Evolutionary conservation across 1,140 invertebrate genomes (phyloP).

Genomic region (Hermatobates lingyangjiaoensis): DNA sequence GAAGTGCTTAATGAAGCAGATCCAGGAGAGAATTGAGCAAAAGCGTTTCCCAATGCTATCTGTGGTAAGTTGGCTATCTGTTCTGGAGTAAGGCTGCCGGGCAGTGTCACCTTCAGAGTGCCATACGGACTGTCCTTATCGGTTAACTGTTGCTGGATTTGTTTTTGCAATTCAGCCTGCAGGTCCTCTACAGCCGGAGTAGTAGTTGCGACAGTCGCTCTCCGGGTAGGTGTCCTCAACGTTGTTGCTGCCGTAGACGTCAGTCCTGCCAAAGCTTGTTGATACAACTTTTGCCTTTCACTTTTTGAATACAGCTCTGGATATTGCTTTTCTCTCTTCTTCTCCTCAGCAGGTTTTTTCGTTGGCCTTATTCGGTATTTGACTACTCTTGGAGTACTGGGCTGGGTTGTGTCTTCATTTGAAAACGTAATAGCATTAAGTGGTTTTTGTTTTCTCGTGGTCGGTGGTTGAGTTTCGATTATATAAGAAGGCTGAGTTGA

Average conservation of each 20-base stretch:
- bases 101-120: slow-evolving; percentile 12
- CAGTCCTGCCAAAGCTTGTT: slow-evolving; percentile 10
- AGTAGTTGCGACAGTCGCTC: slow-evolving; percentile 2
- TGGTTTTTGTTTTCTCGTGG: slow-evolving; percentile 19
- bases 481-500: slow-evolving; percentile 17
- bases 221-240: neutral
- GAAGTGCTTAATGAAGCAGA: neutral
- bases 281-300: slow-evolving; percentile 15
- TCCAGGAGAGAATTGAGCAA: slow-evolving; percentile 1
- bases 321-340: neutral
- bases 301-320: slow-evolving; percentile 6
- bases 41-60: slow-evolving; percentile 1
- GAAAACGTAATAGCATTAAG: slow-evolving; percentile 10
- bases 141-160: slow-evolving; percentile 12
- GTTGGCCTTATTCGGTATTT: slow-evolving; percentile 10
- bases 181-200: slow-evolving; percentile 6
- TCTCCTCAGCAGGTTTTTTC: slow-evolving; percentile 4
- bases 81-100: slow-evolving; percentile 9
- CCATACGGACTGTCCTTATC: slow-evolving; percentile 13
- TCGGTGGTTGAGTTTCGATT: slow-evolving; percentile 26
- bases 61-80: slow-evolving; percentile 13
- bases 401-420: slow-evolving; percentile 2
- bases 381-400: slow-evolving; percentile 1
- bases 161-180: slow-evolving; percentile 13
- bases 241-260: neutral